Percentiles rank a stretch among this genome's conserved stretches.
phyloP scores from a whole-genome alignment of 2,113 vertebrate species.

The Kryptolebias marmoratus region DNA sequence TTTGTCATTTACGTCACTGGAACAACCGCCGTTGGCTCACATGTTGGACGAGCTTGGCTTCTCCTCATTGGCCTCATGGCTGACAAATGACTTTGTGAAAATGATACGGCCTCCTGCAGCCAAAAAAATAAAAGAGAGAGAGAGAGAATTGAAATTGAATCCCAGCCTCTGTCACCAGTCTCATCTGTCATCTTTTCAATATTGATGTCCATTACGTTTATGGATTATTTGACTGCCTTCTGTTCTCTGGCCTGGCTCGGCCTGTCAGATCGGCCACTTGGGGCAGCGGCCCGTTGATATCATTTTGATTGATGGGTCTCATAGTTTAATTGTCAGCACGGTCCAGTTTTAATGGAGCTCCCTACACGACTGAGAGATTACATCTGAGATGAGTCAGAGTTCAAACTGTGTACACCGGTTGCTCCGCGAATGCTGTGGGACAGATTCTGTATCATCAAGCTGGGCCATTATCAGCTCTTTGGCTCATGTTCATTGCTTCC shows the following conservation, averaged over 20 bases:
- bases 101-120: constrained; percentile 58
- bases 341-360: constrained; percentile 59
- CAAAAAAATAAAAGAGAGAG: constrained; percentile 24
- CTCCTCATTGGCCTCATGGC: constrained; percentile 58
- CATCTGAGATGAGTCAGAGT: constrained; percentile 43
- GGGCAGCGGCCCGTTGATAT: constrained; percentile 63
- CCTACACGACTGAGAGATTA: constrained; percentile 40
- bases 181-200: constrained; percentile 79
- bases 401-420: constrained; percentile 32
- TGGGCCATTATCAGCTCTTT: constrained; percentile 58
- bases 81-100: constrained; percentile 70
- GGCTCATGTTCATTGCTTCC: constrained; percentile 68
- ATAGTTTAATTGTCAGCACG: constrained; percentile 71
- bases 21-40: constrained; percentile 64
- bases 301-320: constrained; percentile 69
- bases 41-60: constrained; percentile 57
- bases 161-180: constrained; percentile 58
- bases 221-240: constrained; percentile 69
- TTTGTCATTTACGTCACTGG: constrained; percentile 60
- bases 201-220: constrained; percentile 76
- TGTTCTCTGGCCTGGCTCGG: constrained; percentile 51
- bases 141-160: constrained; percentile 74
- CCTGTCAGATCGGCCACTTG: constrained; percentile 62
- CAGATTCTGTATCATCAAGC: constrained; percentile 59
- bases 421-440: constrained; percentile 6